phyloP scores from a whole-genome alignment of 2,888 invertebrate genomes.

The Heliconius sara region DNA sequence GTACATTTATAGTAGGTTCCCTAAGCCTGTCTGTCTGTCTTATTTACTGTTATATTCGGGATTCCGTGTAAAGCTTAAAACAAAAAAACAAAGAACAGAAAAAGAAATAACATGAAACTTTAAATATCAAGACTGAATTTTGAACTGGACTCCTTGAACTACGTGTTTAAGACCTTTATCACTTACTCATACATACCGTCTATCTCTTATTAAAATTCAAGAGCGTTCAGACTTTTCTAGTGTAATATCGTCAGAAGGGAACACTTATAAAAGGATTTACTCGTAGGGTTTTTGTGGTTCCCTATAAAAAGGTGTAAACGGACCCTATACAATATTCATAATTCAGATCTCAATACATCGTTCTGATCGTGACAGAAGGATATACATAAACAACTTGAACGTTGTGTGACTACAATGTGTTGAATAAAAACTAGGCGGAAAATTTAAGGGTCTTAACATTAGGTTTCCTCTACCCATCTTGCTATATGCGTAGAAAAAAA shows the following conservation, averaged over 20 bases:
- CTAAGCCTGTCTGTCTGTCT: no score
- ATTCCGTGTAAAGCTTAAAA: no score
- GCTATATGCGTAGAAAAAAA: no score
- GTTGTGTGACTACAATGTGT: no score
- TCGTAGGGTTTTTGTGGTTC: neutral
- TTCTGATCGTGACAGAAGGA: neutral
- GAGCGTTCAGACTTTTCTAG: neutral
- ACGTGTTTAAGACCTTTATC: neutral
- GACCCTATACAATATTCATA: constrained; percentile 5
- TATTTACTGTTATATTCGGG: no score
- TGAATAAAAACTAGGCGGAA: neutral
- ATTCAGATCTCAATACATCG: neutral
- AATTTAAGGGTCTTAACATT: neutral
- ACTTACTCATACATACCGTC: neutral
- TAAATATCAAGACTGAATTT: neutral
- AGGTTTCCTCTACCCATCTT: no score
- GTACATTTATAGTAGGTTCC: no score
- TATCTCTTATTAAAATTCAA: neutral
- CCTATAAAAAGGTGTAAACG: constrained; percentile 3
- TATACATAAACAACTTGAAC: neutral
- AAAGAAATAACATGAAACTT: neutral
- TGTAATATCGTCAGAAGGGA: neutral
- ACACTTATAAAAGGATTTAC: neutral
- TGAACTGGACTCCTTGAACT: neutral
- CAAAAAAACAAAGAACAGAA: no score